Base-by-base conservation (phyloP, 2,888 invertebrate genomes). In the Philaethria dido region DNA sequence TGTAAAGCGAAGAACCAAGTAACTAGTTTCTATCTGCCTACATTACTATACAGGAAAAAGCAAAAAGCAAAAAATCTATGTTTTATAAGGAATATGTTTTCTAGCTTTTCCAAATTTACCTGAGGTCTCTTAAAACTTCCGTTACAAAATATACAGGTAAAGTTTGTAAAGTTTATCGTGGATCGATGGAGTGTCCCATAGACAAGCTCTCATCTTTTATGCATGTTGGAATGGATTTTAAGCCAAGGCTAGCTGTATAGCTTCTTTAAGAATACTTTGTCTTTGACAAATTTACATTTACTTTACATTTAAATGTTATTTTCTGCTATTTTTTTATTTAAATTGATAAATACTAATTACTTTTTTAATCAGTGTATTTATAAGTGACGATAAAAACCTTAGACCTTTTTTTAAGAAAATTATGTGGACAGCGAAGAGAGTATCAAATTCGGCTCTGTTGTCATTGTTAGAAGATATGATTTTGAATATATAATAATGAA, bases 181-280 rank as follows among this genome's bases (percentile, higher is more conserved):
- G 61, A 61, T 69, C 67, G 59, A 67, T 62, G 45, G 48, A 67
- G 64, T 69, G 65, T 57, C 69, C 63, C 57, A 69, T 65, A 50
- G 48, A 65, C 62, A 50, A 54, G 25, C 57, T 16, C 62, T 66
- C 52, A 69, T 70, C 47, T 64, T 70, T 70, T 62, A 68, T 68
- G 68, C 45, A 69, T 62, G 39, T 39, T 18, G 64, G 29, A 60
- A 61, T n/a, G 45, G 48, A 61, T 47, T 66, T 55, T 44, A 50
- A 55, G 33, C 62, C 64, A 63, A 66, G 66, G 62, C 57, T 52
- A 52, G n/a, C 48, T 39, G 36, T 60, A 33, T 45, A 45, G 45
- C 60, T 60, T 60, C 60, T 60, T 44, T 33, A 45, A 60, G 60
- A 60, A 47, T 33, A 47, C 18, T 60, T 47, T 60, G 29, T 16